Conservation (phyloP, 2,888 invertebrate species). For the Fragum sueziense region DNA sequence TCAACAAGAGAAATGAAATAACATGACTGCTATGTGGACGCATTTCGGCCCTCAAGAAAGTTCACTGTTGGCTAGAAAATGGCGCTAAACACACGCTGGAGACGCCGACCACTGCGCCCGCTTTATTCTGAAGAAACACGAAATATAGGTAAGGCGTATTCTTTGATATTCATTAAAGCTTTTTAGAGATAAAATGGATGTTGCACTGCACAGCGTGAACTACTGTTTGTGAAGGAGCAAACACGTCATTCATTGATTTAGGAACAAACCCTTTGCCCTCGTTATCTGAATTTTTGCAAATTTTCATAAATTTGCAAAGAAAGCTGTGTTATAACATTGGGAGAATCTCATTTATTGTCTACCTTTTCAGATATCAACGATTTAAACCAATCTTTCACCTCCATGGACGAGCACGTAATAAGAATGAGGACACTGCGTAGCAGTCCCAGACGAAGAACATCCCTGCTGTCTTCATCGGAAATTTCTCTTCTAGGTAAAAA, state of each 20-base stretch:
- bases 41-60: not conserved
- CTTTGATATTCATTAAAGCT: too few relatives aligned
- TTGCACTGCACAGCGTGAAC: too few relatives aligned
- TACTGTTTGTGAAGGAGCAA: not conserved
- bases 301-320: too few relatives aligned
- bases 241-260: not conserved
- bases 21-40: not conserved
- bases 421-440: conserved; percentile 52
- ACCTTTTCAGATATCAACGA: conserved; percentile 34
- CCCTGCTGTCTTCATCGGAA: conserved; percentile 49
- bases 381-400: conserved; percentile 40
- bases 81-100: conserved; percentile 33
- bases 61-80: conserved; percentile 13
- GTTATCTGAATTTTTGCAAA: too few relatives aligned
- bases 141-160: conserved; percentile 24
- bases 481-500: conserved; percentile 37
- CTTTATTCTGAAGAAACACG: conserved; percentile 31
- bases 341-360: too few relatives aligned
- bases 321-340: too few relatives aligned
- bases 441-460: conserved; percentile 57
- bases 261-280: not conserved
- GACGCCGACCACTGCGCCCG: conserved; percentile 28
- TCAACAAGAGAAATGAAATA: not conserved
- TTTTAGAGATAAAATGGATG: too few relatives aligned
- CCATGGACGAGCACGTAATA: conserved; percentile 60